Percentiles rank a stretch among this genome's conserved stretches.
phyloP scores from a whole-genome alignment of 2,113 vertebrate species.

The Amphiprion percula region DNA sequence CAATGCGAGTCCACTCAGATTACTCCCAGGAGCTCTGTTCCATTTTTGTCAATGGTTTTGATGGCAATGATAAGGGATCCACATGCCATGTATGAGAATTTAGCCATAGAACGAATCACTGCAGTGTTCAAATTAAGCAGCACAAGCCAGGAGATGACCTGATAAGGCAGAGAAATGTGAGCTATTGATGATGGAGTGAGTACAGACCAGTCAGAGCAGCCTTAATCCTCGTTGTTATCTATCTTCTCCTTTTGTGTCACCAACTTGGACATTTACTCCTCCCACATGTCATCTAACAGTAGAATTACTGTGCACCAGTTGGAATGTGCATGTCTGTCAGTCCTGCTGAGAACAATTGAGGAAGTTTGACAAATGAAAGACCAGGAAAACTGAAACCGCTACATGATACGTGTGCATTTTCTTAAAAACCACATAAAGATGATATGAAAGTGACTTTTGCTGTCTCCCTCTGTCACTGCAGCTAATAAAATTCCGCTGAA shows the following conservation, averaged over 20 bases:
- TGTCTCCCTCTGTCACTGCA: not conserved
- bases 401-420: not conserved
- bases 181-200: not conserved
- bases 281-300: not conserved
- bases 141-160: not conserved
- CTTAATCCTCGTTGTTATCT: constrained; percentile 20
- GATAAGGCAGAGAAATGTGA: not conserved
- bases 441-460: not conserved
- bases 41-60: constrained; percentile 20
- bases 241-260: constrained; percentile 22
- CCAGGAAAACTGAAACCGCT: not conserved
- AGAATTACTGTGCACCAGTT: not conserved
- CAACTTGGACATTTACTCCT: not conserved
- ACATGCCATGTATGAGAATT: too few relatives aligned
- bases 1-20: constrained; percentile 33
- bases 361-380: constrained; percentile 4
- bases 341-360: not conserved
- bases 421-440: not conserved
- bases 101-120: too few relatives aligned
- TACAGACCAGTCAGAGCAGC: not conserved
- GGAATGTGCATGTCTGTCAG: constrained; percentile 22
- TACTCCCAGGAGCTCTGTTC: constrained; percentile 11
- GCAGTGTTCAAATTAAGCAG: too few relatives aligned
- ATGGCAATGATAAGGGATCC: not conserved
- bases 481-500: not conserved